Base-by-base conservation (phyloP, 1,140 invertebrate species). In the Drosophila subpulchrella region DNA sequence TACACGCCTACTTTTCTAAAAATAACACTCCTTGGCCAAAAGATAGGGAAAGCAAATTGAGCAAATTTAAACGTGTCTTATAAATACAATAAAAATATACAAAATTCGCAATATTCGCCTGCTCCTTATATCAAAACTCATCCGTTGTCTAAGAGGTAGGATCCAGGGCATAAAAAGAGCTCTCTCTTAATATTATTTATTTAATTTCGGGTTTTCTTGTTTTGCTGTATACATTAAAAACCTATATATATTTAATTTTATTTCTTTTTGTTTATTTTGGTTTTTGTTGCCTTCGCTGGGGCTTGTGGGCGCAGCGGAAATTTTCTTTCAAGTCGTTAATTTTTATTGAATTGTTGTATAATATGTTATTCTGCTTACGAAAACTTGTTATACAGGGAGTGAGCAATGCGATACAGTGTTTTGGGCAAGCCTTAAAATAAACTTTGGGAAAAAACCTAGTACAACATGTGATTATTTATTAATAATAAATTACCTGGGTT, bases 311-410 rank as follows among this genome's bases (percentile, higher is more conserved):
- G 48, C 66, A 82, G 63, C 78, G 70, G 70, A 86, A 88, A 86
- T 78, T 88, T 78, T 66, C 62, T 82, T 86, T 76, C 66, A 88
- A 82, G 66, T 72, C 78, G 59, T 76, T 82, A 81, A 53, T 76
- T 82, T 82, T 83, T 88, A 88, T 83, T 88, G 81, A 83, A 78
- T 75, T 81, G 78, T 85, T 83, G 60, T 62, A 58, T 75, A 70
- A 61, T 74, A 72, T 71, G 72, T 77, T 58, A 60, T 57, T 53
- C 39, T 76, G 34, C 58, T 77, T 55, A 53, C 55, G 61, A 65
- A 84, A 83, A 73, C 44, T 74, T 63, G 55, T 70, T 53, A 24
- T 36, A 66, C 50, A 68, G 24, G 11, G 20, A 42, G 53, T 71
- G 36, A 57, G 42, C 55, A 71, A 71, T 53, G 15, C 41, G 3